Conservation (phyloP, 1,140 invertebrate species). For the Pemphigus obesinymphae region DNA sequence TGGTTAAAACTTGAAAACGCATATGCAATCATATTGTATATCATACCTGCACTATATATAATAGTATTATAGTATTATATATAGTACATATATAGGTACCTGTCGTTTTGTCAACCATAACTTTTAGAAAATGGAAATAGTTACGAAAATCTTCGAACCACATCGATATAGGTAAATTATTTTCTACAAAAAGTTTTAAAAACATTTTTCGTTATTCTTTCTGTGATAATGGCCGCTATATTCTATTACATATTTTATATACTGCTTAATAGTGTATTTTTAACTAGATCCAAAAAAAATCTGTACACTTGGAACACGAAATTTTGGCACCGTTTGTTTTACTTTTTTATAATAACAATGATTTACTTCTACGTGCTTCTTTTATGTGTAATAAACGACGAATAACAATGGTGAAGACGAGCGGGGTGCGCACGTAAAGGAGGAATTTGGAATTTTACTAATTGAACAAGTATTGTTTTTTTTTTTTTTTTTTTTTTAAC, state of each 20-base stretch:
- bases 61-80: no score
- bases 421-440: not conserved
- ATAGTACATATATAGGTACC: no score
- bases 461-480: not conserved
- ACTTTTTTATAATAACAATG: not conserved
- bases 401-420: conserved; percentile 7
- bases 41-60: no score
- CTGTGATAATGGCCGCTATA: not conserved
- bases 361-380: not conserved
- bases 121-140: no score
- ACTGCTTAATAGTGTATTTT: not conserved
- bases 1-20: no score
- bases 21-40: no score
- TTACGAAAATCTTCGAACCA: no score
- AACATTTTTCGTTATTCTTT: no score
- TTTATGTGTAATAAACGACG: conserved; percentile 3
- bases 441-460: not conserved
- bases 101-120: no score
- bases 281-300: not conserved
- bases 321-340: conserved; percentile 12
- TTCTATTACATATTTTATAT: not conserved
- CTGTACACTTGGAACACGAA: not conserved
- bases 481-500: not conserved
- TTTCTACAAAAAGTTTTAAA: no score
- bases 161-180: no score